These are phyloP conservation scores for Odontamblyopus rebecca DNA, from an alignment of 2,797 vertebrate genomes.

Conservation along the genomic window DNA sequence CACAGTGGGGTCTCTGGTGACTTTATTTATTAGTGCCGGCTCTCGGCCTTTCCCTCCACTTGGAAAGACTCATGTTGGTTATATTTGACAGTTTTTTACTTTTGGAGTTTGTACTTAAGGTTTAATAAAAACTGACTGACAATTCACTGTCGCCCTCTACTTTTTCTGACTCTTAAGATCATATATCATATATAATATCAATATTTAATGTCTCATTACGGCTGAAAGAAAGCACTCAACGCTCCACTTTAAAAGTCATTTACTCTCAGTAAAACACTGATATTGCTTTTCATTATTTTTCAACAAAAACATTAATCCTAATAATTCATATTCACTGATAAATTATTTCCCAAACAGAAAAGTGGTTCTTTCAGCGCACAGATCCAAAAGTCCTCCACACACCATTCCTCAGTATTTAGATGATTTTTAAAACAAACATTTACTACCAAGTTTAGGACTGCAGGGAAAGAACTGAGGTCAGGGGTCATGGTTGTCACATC, in stretches of 20 bases:
- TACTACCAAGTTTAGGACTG: constrained; percentile 56
- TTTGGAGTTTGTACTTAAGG: constrained; percentile 99
- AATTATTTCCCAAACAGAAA: constrained; percentile 14
- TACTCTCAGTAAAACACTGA: constrained; percentile 21
- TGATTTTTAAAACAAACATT: constrained; percentile 57
- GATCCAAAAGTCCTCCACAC: constrained; percentile 32
- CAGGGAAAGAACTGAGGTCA: constrained; percentile 29
- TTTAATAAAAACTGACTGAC: constrained; percentile 97
- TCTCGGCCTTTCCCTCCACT: constrained; percentile 87
- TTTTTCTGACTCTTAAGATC: constrained; percentile 27
- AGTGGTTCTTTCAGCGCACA: background rate
- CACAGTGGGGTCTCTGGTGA: constrained; percentile 87
- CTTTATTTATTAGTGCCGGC: constrained; percentile 99
- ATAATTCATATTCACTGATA: constrained; percentile 21
- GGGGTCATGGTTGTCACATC: constrained; percentile 50
- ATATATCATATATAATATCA: too few species aligned
- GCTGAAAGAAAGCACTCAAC: constrained; percentile 27
- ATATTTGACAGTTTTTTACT: constrained; percentile 96
- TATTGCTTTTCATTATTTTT: constrained; percentile 33
- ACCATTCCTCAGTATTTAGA: constrained; percentile 17
- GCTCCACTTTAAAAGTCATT: constrained; percentile 27
- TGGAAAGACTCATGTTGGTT: constrained; percentile 93
- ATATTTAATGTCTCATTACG: background rate
- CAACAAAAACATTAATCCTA: constrained; percentile 15
- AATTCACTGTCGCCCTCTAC: constrained; percentile 75